These are phyloP conservation scores for Mus pahari DNA, from an alignment of 2,113 vertebrate genomes.

Conservation along the genomic window DNA sequence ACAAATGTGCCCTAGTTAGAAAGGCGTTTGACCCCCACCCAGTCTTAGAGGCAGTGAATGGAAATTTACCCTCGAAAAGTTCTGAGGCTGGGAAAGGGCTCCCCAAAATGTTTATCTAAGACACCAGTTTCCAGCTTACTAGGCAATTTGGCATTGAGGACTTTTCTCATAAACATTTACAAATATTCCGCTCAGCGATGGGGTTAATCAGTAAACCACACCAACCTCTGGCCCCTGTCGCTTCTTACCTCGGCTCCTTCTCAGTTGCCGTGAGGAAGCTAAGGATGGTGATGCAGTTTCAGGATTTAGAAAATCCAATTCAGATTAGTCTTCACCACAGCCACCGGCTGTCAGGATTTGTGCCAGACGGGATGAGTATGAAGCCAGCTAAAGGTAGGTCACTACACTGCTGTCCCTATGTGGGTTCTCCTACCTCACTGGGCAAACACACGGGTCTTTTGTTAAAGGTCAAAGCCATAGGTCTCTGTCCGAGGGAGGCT, in stretches of 20 bases:
- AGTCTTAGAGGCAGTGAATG: not conserved
- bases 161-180: constrained; percentile 84
- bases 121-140: constrained; percentile 68
- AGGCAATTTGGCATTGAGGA: constrained; percentile 65
- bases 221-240: constrained; percentile 93
- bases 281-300: constrained; percentile 80
- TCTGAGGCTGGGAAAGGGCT: constrained; percentile 29
- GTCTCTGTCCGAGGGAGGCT: not conserved
- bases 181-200: constrained; percentile 83
- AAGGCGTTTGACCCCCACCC: not conserved
- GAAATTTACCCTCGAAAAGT: constrained; percentile 40
- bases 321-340: constrained; percentile 47
- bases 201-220: constrained; percentile 96
- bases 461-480: not conserved
- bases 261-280: constrained; percentile 76
- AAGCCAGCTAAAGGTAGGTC: constrained; percentile 90
- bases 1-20: not conserved
- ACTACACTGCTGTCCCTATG: not conserved
- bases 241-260: constrained; percentile 87
- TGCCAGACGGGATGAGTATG: constrained; percentile 88
- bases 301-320: constrained; percentile 67
- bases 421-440: fast-evolving
- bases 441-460: not conserved
- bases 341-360: constrained; percentile 30
- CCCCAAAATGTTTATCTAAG: constrained; percentile 57